Evolutionary conservation across 2,797 vertebrate species (phyloP).

Genomic region (Novumbra hubbsi): DNA sequence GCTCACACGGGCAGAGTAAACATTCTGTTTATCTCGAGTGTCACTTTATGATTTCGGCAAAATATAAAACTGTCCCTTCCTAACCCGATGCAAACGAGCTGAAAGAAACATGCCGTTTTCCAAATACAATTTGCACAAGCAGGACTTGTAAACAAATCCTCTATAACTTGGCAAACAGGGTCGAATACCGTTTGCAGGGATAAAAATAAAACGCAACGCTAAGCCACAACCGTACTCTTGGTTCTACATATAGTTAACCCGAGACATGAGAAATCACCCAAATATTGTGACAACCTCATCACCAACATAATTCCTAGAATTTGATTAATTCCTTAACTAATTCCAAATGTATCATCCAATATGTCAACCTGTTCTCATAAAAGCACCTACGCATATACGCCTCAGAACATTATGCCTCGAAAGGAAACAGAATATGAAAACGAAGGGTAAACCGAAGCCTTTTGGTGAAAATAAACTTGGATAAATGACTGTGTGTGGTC

Average conservation of each 20-base stretch:
- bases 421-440: neutral
- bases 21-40: conserved; percentile 93
- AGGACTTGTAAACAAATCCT: conserved; percentile 71
- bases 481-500: neutral
- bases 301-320: neutral
- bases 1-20: conserved; percentile 87
- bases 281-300: neutral
- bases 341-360: neutral
- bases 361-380: neutral
- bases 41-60: conserved; percentile 83
- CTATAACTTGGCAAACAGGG: neutral
- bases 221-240: neutral
- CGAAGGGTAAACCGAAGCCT: neutral
- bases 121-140: conserved; percentile 71
- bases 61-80: conserved; percentile 86
- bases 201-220: neutral
- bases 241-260: too few species aligned
- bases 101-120: conserved; percentile 78
- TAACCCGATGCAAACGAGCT: conserved; percentile 73
- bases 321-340: neutral
- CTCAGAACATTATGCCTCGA: neutral
- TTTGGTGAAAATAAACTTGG: neutral
- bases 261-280: neutral
- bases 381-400: neutral
- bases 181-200: neutral